Evolutionary conservation across 1,140 invertebrate species (phyloP), one percentile per base, ranked within the genome.

Genomic region (Drusus annulatus): DNA sequence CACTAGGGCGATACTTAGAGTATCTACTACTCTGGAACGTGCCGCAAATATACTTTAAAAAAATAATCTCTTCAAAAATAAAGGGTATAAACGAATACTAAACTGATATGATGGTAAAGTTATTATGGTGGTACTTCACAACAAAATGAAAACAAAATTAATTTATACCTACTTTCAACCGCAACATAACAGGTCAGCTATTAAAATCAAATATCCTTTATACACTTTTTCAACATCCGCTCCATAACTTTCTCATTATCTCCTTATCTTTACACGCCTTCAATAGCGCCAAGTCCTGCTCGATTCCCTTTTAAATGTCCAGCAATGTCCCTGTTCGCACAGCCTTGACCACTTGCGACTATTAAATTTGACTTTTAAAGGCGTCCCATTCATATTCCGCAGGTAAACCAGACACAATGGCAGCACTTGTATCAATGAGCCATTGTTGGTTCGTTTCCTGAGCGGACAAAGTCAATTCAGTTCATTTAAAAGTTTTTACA

Each of bases 401-500:
- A 69, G 65, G 65, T 69, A 69, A 45, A 19, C n/a, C 16, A 36
- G 15, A 23, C 31, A 69, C 65, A 69, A 69, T 19, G 65, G 31
- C 28, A 10, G 45, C 65, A 69, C 65, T 69, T 69, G 65, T 69
- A 69, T 50, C 65, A 69, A 69, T 69, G 65, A 69, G 65, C 28
- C 36, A n/a, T 50, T 69, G 21, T 23, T 63, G 62, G 28, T 8
- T 17, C 28, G n/a, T 45, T 50, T 69, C 28, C 65, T 69, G 65
- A 19, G 45, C 21, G 36, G 16, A 65, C 23, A 45, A 21, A 69
- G n/a, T 69, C 65, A 69, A 69, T 69, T 17, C 15, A 50, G 65
- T 69, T 69, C 65, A 69, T 69, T 69, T 69, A 69, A 69, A 69
- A 69, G 31, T 45, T 36, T 69, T 69, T 69, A 69, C 65, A 50